Evolutionary conservation across 2,797 vertebrate genomes (phyloP), one percentile per base, ranked within the genome.

Genomic region (Cyprinella venusta): DNA sequence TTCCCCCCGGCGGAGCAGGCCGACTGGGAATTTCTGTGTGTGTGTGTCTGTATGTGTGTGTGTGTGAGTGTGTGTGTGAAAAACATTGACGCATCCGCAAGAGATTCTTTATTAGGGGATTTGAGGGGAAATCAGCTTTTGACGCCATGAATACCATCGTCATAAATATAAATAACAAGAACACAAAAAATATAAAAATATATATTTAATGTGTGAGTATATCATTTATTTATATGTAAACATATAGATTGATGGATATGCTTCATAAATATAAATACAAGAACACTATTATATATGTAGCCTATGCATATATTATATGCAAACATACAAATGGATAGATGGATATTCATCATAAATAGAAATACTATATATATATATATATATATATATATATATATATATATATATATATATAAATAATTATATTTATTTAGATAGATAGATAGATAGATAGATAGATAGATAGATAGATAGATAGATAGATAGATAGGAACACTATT

Each of bases 1-100:
- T 82, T 65, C 76, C 74, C 80, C 87, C 69, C 40, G 65, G 48
- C 56, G 70, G 69, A 79, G 71, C 56, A 42, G 40, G 36, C 81
- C 84, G 77, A 13, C 50, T 82, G 86, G 84, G 84, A 85, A 74
- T 87, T 24, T 38, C 1, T 42, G 2, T 64, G 42, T 81, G 21
- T 76, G 38, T 70, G n/a, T 59, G 69, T 79, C 68, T 72, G 68
- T 78, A 38, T 71, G 79, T 81, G 61, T 42, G 45, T 54, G 42
- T 40, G 61, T 36, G 78, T 26, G 77, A 18, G 76, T 9, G 65
- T 19, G 68, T 12, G 42, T 56, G 65, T 26, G 16, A 21, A 24
- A 81, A 45, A 33, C 52, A 54, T 63, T 81, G 68, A 42, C 79
- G 70, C 59, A 67, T 76, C 50, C 63, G 63, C 30, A 12, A 86